phyloP scores from a whole-genome alignment of 2,888 invertebrate genomes.

The Macrosiphum euphorbiae region DNA sequence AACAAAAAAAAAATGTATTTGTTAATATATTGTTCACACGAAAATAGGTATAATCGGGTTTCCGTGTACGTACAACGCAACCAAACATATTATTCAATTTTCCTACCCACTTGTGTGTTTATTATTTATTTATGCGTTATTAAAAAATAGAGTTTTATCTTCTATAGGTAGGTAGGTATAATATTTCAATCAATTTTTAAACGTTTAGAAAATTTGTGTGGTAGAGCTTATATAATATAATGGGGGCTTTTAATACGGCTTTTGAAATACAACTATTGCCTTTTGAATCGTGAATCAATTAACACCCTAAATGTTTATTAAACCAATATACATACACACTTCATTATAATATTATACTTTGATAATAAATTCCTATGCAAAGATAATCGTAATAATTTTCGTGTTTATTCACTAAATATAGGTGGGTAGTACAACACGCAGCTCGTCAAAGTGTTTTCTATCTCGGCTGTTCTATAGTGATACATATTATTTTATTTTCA shows the following conservation, averaged over 20 bases:
- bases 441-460: neutral
- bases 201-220: neutral
- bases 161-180: neutral
- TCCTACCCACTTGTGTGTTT: neutral
- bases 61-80: neutral
- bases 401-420: too few relatives aligned
- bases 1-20: too few relatives aligned
- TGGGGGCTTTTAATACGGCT: neutral
- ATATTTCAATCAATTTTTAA: neutral
- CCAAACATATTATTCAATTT: neutral
- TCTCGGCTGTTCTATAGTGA: neutral
- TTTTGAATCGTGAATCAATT: neutral
- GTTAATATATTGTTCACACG: neutral
- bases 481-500: neutral
- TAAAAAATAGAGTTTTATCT: neutral
- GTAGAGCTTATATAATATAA: neutral
- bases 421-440: neutral
- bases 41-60: neutral
- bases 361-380: neutral
- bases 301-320: neutral
- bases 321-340: neutral
- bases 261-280: neutral
- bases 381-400: neutral
- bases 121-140: neutral
- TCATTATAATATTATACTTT: neutral